These are phyloP conservation scores for Agrochola macilenta DNA, from an alignment of 2,888 invertebrate genomes.

Conservation along the genomic window DNA sequence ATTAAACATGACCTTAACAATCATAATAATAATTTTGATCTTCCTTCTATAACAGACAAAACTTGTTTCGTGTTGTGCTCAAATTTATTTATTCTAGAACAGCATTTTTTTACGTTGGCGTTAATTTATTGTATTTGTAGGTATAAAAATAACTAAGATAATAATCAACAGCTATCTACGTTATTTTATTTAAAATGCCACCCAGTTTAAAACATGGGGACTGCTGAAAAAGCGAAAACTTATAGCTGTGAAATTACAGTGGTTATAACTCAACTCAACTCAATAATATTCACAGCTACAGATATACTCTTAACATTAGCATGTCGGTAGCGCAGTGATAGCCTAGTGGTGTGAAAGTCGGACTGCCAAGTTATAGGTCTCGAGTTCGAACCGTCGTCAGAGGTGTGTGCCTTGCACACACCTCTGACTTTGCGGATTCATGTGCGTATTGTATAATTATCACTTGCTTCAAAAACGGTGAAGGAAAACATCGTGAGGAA, in stretches of 20 bases:
- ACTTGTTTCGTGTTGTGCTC: neutral
- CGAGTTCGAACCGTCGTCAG: no score
- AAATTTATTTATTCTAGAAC: slow-evolving; percentile 15
- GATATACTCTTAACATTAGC: neutral
- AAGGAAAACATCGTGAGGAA: no score
- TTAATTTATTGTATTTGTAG: neutral
- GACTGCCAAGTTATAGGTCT: no score
- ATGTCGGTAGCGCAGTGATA: no score
- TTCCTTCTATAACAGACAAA: neutral
- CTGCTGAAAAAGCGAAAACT: neutral
- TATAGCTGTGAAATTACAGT: neutral
- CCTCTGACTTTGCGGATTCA: no score
- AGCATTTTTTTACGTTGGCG: neutral
- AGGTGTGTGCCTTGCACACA: no score
- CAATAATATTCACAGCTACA: neutral
- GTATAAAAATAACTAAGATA: no score
- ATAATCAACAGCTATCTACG: no score
- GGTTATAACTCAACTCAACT: neutral
- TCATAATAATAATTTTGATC: neutral
- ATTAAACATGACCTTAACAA: neutral
- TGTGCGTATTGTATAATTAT: no score
- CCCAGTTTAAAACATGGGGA: neutral
- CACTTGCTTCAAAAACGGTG: no score
- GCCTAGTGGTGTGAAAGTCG: no score
- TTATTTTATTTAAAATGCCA: neutral